Conservation (phyloP, 2,797 vertebrate genomes). For the Sardinella longiceps region DNA sequence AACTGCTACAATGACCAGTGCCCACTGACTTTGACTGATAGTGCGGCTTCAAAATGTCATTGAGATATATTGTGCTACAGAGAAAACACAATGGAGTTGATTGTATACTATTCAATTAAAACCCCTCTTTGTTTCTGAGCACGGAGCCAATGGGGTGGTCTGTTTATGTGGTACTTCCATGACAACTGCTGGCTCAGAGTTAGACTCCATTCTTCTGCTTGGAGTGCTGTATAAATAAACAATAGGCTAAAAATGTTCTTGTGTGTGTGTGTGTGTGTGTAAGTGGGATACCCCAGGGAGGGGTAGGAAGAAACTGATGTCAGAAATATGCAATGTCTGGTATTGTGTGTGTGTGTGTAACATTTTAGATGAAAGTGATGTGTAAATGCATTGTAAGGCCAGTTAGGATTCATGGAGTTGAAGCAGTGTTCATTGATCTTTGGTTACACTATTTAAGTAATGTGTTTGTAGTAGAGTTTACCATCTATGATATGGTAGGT, state of each 20-base stretch:
- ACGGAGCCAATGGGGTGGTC: neutral
- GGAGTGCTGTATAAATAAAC: conserved; percentile 52
- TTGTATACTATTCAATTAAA: conserved; percentile 15
- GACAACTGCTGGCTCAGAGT: conserved; percentile 65
- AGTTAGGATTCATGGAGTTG: neutral
- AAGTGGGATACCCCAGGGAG: conserved; percentile 51
- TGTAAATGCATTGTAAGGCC: neutral
- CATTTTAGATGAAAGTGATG: neutral
- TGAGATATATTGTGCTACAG: neutral
- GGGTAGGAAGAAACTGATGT: conserved; percentile 71
- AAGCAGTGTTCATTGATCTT: too few species aligned
- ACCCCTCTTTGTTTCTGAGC: neutral
- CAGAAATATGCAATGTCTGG: conserved; percentile 74
- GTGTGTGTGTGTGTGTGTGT: conserved; percentile 52
- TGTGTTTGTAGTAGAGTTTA: neutral
- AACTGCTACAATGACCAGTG: neutral
- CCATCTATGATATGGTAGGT: neutral
- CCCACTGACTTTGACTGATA: neutral
- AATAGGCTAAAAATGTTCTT: conserved; percentile 57
- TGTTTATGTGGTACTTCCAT: conserved; percentile 75
- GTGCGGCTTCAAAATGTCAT: neutral
- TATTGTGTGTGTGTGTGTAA: conserved; percentile 49
- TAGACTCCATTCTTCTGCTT: conserved; percentile 57
- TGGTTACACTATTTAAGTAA: too few species aligned
- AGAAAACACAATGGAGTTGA: neutral